phyloP scores from a whole-genome alignment of 2,888 invertebrate genomes.

The Chouioia cunea region DNA sequence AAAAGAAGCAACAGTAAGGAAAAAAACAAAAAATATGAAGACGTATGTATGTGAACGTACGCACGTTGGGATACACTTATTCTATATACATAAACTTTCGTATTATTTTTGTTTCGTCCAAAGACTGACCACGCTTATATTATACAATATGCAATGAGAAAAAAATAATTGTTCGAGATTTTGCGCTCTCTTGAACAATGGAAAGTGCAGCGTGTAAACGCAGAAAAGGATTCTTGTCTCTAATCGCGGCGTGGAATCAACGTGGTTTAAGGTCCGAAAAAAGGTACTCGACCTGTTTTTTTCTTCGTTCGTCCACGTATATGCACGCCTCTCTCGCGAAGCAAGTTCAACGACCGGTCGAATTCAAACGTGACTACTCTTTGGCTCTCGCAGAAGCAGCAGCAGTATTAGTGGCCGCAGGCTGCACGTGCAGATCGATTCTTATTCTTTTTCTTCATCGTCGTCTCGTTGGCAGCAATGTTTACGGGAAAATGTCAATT shows the following conservation, averaged over 20 bases:
- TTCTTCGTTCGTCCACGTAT: not conserved
- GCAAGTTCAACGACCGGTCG: slow-evolving; percentile 47
- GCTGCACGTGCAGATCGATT: slow-evolving; percentile 19
- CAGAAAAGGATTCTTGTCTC: slow-evolving; percentile 36
- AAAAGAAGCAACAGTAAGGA: slow-evolving; percentile 6
- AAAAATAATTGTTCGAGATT: too few relatives aligned
- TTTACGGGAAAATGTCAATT: slow-evolving; percentile 24
- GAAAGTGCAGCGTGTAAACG: not conserved
- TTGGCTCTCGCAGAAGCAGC: not conserved
- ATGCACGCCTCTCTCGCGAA: not conserved
- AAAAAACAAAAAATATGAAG: slow-evolving; percentile 2
- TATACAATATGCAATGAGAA: too few relatives aligned
- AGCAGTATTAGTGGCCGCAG: not conserved
- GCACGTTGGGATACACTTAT: too few relatives aligned
- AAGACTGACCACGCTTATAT: too few relatives aligned
- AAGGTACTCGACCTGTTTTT: slow-evolving; percentile 29
- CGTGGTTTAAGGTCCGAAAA: slow-evolving; percentile 32
- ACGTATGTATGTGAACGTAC: not conserved
- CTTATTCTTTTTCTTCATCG: not conserved
- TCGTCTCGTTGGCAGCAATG: not conserved
- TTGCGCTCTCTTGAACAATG: not conserved
- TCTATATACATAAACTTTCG: too few relatives aligned
- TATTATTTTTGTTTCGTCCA: too few relatives aligned
- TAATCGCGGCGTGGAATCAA: slow-evolving; percentile 40
- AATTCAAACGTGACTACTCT: slow-evolving; percentile 45